These are phyloP conservation scores for Spinus olivaceus DNA, from an alignment of 2,797 vertebrate genomes.

Conservation along the genomic window DNA sequence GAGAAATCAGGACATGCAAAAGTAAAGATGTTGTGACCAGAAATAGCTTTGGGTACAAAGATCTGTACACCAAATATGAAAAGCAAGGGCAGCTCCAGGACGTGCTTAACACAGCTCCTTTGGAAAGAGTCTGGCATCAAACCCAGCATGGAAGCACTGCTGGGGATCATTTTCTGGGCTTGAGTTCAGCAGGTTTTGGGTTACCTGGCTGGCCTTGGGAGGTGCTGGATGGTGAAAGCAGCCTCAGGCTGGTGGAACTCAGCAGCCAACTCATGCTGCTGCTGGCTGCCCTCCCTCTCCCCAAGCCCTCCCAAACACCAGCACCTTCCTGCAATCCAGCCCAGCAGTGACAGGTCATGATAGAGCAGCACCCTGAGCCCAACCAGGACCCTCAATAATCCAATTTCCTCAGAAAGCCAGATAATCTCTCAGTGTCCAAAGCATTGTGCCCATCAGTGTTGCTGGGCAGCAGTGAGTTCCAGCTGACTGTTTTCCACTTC, in stretches of 20 bases:
- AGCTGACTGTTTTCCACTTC: background rate
- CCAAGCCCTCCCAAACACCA: background rate
- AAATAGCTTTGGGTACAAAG: background rate
- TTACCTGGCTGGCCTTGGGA: background rate
- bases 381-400: background rate
- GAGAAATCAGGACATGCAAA: background rate
- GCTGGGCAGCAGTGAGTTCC: background rate
- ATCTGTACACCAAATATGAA: background rate
- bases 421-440: too few relatives aligned
- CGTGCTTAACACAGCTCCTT: background rate
- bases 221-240: background rate
- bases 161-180: accelerated
- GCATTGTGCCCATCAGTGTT: accelerated
- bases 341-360: accelerated
- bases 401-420: background rate
- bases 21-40: background rate
- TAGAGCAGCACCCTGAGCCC: too few relatives aligned
- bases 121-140: background rate
- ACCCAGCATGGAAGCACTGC: accelerated
- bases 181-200: background rate
- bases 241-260: background rate
- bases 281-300: background rate
- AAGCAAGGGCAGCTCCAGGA: background rate
- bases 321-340: background rate
- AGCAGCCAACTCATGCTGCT: background rate